Evolutionary conservation across 2,113 vertebrate genomes (phyloP).

Genomic region (Herpetotheres cachinnans): DNA sequence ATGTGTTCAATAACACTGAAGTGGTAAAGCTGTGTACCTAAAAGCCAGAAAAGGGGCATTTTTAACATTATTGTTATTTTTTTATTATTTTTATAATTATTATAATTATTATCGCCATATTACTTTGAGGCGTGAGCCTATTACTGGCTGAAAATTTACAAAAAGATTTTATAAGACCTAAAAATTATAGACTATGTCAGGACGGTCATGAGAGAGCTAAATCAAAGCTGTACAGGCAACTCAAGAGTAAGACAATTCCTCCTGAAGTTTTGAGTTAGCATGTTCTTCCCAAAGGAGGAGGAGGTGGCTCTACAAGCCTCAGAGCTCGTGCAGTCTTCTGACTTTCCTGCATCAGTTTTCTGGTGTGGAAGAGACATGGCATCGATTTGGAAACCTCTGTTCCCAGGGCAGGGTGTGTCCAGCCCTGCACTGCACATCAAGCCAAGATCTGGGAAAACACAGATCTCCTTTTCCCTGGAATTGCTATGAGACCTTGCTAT

Average conservation of each 20-base stretch:
- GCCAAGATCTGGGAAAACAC: not conserved
- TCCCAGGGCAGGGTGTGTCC: not conserved
- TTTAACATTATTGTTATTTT: not conserved
- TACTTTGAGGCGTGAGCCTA: not conserved
- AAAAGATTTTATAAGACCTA: not conserved
- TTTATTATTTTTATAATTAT: not conserved
- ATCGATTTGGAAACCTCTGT: fast-evolving
- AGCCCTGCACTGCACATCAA: not conserved
- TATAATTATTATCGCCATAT: not conserved
- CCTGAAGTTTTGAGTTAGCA: not conserved
- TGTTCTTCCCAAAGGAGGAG: not conserved
- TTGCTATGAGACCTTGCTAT: not conserved
- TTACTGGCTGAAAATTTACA: not conserved
- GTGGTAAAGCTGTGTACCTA: not conserved
- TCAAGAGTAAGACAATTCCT: not conserved
- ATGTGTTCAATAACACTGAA: not conserved
- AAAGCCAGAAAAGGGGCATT: not conserved
- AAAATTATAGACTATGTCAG: not conserved
- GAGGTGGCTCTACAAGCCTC: not conserved
- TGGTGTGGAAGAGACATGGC: not conserved
- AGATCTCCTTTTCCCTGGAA: not conserved
- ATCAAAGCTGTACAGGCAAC: not conserved
- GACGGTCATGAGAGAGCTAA: not conserved
- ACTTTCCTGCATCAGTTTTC: not conserved
- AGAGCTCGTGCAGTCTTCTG: not conserved